Evolutionary conservation across 64 coral and sea anemone species (phyloP).

Genomic region (Cladopsammia gracilis): DNA sequence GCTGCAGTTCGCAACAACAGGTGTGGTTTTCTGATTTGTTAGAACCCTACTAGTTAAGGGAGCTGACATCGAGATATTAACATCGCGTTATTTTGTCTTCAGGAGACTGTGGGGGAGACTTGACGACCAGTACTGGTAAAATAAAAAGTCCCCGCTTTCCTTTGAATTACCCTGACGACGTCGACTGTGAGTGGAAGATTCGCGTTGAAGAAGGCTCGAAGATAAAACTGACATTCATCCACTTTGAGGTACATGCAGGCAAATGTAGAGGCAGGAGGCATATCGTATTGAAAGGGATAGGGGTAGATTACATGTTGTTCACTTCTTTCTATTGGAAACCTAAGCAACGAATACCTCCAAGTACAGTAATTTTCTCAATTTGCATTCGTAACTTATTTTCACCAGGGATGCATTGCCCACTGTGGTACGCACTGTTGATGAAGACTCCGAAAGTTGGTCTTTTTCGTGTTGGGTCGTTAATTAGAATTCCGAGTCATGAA

Average conservation of each 20-base stretch:
- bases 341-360: too few relatives aligned
- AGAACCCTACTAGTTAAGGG: too few relatives aligned
- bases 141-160: slow-evolving; percentile 54
- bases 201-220: slow-evolving; percentile 28
- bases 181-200: slow-evolving; percentile 57
- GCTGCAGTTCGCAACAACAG: slow-evolving; percentile 55
- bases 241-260: slow-evolving; percentile 37
- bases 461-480: too few relatives aligned
- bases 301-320: too few relatives aligned
- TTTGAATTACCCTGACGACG: neutral
- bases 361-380: too few relatives aligned
- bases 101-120: slow-evolving; percentile 48
- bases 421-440: too few relatives aligned
- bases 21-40: slow-evolving; percentile 9
- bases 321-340: too few relatives aligned
- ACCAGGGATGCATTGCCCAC: too few relatives aligned
- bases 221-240: slow-evolving; percentile 46
- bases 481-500: too few relatives aligned
- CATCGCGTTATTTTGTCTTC: neutral
- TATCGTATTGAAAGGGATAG: too few relatives aligned
- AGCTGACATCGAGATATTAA: neutral
- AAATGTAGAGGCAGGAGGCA: neutral
- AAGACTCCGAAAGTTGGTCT: too few relatives aligned
- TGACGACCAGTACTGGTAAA: neutral
- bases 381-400: too few relatives aligned